These are phyloP conservation scores for Vicugna pacos DNA, from an alignment of 2,113 vertebrate species.

Conservation along the genomic window DNA sequence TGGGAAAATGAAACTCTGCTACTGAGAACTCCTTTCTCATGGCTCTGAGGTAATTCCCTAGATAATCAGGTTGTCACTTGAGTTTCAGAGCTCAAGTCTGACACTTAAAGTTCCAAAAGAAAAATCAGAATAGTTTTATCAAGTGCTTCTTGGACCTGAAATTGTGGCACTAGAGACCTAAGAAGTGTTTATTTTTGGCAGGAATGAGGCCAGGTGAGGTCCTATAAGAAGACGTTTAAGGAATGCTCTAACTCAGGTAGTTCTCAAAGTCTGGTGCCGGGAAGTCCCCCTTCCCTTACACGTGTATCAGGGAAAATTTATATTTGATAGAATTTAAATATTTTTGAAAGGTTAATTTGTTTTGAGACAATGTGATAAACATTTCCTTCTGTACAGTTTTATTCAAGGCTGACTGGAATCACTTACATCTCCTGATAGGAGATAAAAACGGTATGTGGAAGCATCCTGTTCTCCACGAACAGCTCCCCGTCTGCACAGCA, in stretches of 20 bases:
- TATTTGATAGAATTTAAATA: neutral
- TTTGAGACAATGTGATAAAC: constrained; percentile 31
- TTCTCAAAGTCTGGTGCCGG: neutral
- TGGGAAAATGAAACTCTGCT: constrained; percentile 13
- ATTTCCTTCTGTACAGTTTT: neutral
- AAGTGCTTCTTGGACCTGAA: neutral
- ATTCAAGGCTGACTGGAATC: constrained; percentile 33
- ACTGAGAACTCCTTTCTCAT: neutral
- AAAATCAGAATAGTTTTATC: constrained; percentile 2
- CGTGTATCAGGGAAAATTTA: neutral
- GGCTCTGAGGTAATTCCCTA: constrained; percentile 9
- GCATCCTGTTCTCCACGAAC: neutral
- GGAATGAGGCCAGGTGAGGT: neutral
- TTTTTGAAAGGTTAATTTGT: constrained; percentile 50
- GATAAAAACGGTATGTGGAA: constrained; percentile 57
- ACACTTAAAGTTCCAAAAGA: constrained; percentile 42
- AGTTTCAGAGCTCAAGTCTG: neutral
- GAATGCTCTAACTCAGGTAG: neutral
- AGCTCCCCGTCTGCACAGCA: neutral
- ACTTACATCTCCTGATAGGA: constrained; percentile 31
- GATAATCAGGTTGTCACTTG: neutral
- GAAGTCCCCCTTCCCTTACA: neutral
- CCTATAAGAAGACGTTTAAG: neutral
- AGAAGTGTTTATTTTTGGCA: constrained; percentile 23
- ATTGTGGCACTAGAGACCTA: neutral